Conservation (phyloP, 2,888 invertebrate genomes). For the Dolichomitus sp. region DNA sequence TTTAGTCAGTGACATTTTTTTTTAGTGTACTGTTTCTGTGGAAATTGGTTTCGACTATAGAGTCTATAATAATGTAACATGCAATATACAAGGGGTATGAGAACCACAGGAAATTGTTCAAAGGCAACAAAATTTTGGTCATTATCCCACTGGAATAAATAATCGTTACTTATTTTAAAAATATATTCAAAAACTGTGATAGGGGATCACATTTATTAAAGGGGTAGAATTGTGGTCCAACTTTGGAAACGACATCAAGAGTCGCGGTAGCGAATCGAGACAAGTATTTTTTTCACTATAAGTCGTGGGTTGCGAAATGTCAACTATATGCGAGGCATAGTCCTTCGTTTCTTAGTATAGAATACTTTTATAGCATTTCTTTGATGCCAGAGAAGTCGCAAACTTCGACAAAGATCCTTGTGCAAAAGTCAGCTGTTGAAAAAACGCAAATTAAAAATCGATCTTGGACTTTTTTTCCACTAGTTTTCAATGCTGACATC, state of each 20-base stretch:
- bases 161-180: too few relatives aligned
- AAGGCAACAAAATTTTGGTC: too few relatives aligned
- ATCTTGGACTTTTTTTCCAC: background rate
- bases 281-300: background rate
- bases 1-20: too few relatives aligned
- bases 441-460: background rate
- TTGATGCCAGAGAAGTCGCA: background rate
- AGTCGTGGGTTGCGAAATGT: background rate
- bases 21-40: background rate
- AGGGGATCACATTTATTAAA: background rate
- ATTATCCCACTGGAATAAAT: too few relatives aligned
- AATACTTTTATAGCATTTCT: background rate
- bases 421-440: slow-evolving; percentile 1
- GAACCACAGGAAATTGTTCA: too few relatives aligned
- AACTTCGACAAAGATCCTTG: slow-evolving; percentile 16
- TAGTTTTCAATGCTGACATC: background rate
- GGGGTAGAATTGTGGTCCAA: background rate
- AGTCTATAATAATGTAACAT: background rate
- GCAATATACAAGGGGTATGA: background rate
- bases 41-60: background rate
- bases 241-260: background rate
- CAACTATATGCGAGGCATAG: background rate
- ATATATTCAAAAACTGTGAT: background rate
- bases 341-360: background rate
- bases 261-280: too few relatives aligned